These are phyloP conservation scores for Alsophila aescularia DNA, from an alignment of 2,888 invertebrate genomes.

Conservation along the genomic window DNA sequence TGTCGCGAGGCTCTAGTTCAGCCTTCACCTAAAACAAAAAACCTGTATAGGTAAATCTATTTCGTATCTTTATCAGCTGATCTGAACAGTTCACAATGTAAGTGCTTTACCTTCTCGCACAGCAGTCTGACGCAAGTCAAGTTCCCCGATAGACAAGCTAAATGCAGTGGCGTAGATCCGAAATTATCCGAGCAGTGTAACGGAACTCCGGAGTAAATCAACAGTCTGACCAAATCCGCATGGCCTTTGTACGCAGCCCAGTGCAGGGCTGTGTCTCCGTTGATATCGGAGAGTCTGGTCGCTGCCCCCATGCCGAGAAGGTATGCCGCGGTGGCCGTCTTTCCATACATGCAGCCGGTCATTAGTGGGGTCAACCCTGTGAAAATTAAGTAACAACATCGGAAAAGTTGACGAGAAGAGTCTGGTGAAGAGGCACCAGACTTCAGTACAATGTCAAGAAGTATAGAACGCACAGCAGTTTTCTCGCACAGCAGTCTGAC, in stretches of 20 bases:
- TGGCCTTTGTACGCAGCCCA: slow-evolving; percentile 98
- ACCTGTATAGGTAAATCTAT: too few relatives aligned
- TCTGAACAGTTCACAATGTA: not conserved
- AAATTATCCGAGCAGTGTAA: slow-evolving; percentile 95
- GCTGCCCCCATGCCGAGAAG: slow-evolving; percentile 95
- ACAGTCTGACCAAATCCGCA: slow-evolving; percentile 92
- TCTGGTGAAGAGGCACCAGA: too few relatives aligned
- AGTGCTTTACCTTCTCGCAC: slow-evolving; percentile 89
- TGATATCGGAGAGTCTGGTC: slow-evolving; percentile 94
- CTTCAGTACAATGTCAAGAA: too few relatives aligned
- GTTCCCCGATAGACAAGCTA: slow-evolving; percentile 95
- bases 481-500: slow-evolving; percentile 95
- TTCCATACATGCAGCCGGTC: slow-evolving; percentile 97
- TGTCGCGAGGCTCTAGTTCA: slow-evolving; percentile 93
- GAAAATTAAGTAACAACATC: too few relatives aligned
- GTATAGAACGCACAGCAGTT: too few relatives aligned
- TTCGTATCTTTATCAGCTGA: too few relatives aligned
- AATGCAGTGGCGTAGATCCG: slow-evolving; percentile 95
- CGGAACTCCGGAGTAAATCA: slow-evolving; percentile 96
- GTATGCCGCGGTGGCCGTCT: slow-evolving; percentile 95
- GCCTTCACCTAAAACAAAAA: slow-evolving; percentile 87
- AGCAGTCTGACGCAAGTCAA: slow-evolving; percentile 93
- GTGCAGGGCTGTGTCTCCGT: slow-evolving; percentile 96
- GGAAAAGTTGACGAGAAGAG: too few relatives aligned
- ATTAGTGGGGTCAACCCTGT: slow-evolving; percentile 92